These are phyloP conservation scores for Mesitornis unicolor DNA, from an alignment of 2,113 vertebrate genomes.

Conservation along the genomic window DNA sequence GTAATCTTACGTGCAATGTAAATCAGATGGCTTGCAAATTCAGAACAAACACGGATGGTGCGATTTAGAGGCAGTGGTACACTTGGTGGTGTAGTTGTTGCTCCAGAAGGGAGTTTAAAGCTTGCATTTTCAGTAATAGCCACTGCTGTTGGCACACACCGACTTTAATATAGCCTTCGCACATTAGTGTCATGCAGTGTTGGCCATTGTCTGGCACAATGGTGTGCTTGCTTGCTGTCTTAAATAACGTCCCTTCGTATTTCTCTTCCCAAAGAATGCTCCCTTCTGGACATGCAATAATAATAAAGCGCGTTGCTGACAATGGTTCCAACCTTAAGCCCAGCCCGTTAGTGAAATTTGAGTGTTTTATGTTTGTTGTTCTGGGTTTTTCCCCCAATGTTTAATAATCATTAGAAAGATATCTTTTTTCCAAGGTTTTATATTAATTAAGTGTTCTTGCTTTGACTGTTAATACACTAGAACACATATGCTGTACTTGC, in stretches of 20 bases:
- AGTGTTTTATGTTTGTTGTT: background rate
- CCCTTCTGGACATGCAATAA: background rate
- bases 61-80: background rate
- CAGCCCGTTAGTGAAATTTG: background rate
- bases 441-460: background rate
- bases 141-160: constrained; percentile 31
- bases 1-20: constrained; percentile 18
- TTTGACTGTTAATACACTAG: background rate
- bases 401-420: background rate
- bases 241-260: background rate
- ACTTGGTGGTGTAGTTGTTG: background rate
- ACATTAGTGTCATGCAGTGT: background rate
- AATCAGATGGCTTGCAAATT: constrained; percentile 36
- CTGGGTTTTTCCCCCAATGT: background rate
- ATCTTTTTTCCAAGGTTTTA: background rate
- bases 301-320: background rate
- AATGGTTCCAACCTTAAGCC: background rate
- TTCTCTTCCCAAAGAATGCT: background rate
- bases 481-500: background rate
- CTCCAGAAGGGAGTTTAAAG: background rate
- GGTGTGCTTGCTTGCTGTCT: background rate
- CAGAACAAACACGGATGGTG: constrained; percentile 26
- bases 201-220: constrained; percentile 51
- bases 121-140: background rate
- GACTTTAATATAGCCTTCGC: background rate